Evolutionary conservation across 2,888 invertebrate genomes (phyloP).

Genomic region (Petrolisthes manimaculis): DNA sequence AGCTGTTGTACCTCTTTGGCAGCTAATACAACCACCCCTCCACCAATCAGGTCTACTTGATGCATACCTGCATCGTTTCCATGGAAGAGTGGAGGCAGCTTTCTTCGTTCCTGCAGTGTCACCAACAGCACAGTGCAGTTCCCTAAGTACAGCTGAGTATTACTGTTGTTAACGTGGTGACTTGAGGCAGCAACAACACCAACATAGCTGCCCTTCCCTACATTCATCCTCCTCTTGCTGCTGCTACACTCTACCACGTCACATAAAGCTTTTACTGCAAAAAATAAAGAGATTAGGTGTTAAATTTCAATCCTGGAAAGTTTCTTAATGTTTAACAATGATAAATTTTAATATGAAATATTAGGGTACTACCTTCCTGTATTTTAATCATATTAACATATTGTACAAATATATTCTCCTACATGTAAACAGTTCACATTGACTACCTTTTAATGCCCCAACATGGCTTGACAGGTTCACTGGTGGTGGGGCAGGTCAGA

Average conservation of each 20-base stretch:
- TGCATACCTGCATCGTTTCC: constrained; percentile 15
- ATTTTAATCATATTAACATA: no score
- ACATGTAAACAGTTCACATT: no score
- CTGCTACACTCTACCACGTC: constrained; percentile 19
- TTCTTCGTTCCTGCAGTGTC: constrained; percentile 20
- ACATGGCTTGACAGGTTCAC: constrained; percentile 26
- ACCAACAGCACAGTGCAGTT: constrained; percentile 32
- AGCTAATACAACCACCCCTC: not conserved
- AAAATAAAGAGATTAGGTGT: not conserved
- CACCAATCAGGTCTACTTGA: not conserved
- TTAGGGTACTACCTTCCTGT: no score
- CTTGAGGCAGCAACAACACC: constrained; percentile 11
- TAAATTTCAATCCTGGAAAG: no score
- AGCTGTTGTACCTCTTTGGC: not conserved
- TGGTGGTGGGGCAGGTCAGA: constrained; percentile 18
- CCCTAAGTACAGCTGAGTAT: constrained; percentile 48
- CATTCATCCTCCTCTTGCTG: not conserved
- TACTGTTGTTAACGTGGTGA: constrained; percentile 23
- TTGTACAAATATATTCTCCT: no score
- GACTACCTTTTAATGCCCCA: constrained; percentile 40
- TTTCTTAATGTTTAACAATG: no score
- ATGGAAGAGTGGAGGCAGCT: constrained; percentile 22
- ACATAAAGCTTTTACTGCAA: constrained; percentile 52
- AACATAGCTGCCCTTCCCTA: not conserved
- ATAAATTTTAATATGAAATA: no score